A percentile compares a stretch with the other conserved stretches of the same genome.
Conservation (phyloP, 2,797 vertebrate species). For the Aphelocoma californica region DNA sequence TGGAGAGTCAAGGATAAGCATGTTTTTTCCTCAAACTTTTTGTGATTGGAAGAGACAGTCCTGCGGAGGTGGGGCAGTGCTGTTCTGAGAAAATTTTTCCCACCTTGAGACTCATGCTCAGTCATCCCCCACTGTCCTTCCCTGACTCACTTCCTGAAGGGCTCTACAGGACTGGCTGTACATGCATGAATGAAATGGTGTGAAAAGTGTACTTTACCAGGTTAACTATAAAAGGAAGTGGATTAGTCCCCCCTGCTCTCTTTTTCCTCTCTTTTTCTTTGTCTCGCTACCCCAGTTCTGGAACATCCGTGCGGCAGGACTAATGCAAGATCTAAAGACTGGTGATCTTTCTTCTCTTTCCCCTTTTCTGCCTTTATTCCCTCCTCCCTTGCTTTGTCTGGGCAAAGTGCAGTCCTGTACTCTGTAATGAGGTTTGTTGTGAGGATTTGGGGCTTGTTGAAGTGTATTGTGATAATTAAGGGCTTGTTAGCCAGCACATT, state of each 20-base stretch:
- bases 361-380: not conserved
- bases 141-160: not conserved
- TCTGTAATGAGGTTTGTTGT: not conserved
- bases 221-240: not conserved
- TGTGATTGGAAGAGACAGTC: not conserved
- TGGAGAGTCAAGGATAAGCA: not conserved
- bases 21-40: not conserved
- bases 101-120: not conserved
- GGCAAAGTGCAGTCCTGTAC: not conserved
- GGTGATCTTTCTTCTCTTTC: not conserved
- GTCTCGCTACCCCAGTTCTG: fast-evolving
- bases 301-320: not conserved
- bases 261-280: not conserved
- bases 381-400: not conserved
- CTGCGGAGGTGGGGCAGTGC: fast-evolving
- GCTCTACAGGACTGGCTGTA: not conserved
- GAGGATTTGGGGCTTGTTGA: not conserved
- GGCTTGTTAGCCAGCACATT: not conserved
- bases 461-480: not conserved
- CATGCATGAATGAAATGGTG: not conserved
- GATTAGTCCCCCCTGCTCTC: not conserved
- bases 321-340: not conserved
- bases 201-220: not conserved
- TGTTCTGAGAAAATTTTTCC: not conserved
- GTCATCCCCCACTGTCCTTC: too few relatives aligned